Evolutionary conservation across 2,888 invertebrate genomes (phyloP).

Genomic region (Ceriagrion tenellum): DNA sequence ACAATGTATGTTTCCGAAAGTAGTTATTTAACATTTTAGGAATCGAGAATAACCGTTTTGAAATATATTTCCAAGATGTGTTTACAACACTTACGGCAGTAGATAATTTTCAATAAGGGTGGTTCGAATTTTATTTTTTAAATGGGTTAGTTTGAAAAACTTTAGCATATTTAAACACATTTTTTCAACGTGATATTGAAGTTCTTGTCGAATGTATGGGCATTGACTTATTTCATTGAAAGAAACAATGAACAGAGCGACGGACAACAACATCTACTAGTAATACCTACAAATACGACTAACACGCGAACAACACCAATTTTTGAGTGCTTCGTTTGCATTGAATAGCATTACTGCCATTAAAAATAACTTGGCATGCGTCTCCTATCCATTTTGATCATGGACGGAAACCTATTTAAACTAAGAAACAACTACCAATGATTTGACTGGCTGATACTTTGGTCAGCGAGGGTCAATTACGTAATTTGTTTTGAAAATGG

Average conservation of each 20-base stretch:
- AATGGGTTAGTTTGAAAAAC: background rate
- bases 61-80: too few species aligned
- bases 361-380: background rate
- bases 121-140: background rate
- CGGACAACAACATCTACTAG: slow-evolving; percentile 62
- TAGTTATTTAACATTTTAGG: too few species aligned
- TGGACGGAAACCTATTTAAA: slow-evolving; percentile 8
- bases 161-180: background rate
- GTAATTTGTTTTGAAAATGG: background rate
- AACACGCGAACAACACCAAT: slow-evolving; percentile 66
- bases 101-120: background rate
- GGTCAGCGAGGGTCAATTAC: background rate
- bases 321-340: slow-evolving; percentile 38
- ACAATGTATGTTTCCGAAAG: too few species aligned
- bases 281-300: slow-evolving; percentile 52
- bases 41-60: too few species aligned
- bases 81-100: background rate
- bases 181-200: background rate
- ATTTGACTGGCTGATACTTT: background rate
- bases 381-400: background rate
- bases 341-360: slow-evolving; percentile 47
- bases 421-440: background rate
- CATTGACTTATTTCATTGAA: background rate
- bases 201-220: background rate
- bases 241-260: slow-evolving; percentile 51